Conservation (phyloP, 2,888 invertebrate species). For the Mechanitis messenoides region DNA sequence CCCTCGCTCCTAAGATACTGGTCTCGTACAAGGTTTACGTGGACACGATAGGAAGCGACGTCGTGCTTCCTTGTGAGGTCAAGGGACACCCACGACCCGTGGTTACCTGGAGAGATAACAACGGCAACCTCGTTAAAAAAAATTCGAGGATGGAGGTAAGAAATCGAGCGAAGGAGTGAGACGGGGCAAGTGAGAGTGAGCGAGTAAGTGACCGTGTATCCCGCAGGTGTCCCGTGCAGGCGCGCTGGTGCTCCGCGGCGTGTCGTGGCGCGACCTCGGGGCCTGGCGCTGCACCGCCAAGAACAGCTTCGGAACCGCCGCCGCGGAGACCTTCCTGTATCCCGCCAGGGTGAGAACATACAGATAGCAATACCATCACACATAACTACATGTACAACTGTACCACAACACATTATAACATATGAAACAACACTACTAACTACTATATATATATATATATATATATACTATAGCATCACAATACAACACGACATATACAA, state of each 20-base stretch:
- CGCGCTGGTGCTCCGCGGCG: slow-evolving; percentile 80
- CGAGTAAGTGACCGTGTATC: too few relatives aligned
- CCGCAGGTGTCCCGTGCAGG: slow-evolving; percentile 81
- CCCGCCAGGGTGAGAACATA: slow-evolving; percentile 74
- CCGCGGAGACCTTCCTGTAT: slow-evolving; percentile 83
- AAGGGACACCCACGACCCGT: slow-evolving; percentile 80
- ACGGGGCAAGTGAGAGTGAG: background rate
- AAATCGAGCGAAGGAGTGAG: background rate
- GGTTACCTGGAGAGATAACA: slow-evolving; percentile 79
- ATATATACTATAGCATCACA: too few relatives aligned
- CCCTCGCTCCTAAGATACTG: slow-evolving; percentile 70
- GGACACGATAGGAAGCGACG: slow-evolving; percentile 78
- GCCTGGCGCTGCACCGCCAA: slow-evolving; percentile 84
- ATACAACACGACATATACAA: too few relatives aligned
- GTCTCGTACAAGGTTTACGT: slow-evolving; percentile 74
- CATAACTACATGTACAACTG: too few relatives aligned
- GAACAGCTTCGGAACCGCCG: slow-evolving; percentile 78
- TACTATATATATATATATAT: too few relatives aligned
- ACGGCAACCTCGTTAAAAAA: slow-evolving; percentile 69
- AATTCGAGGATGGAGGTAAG: slow-evolving; percentile 74
- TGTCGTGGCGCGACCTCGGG: slow-evolving; percentile 88
- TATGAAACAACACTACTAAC: too few relatives aligned
- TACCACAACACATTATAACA: too few relatives aligned
- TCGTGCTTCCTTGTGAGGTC: slow-evolving; percentile 83
- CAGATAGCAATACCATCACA: background rate